These are phyloP conservation scores for Toxotes jaculatrix DNA, from an alignment of 2,113 vertebrate species.

Conservation along the genomic window DNA sequence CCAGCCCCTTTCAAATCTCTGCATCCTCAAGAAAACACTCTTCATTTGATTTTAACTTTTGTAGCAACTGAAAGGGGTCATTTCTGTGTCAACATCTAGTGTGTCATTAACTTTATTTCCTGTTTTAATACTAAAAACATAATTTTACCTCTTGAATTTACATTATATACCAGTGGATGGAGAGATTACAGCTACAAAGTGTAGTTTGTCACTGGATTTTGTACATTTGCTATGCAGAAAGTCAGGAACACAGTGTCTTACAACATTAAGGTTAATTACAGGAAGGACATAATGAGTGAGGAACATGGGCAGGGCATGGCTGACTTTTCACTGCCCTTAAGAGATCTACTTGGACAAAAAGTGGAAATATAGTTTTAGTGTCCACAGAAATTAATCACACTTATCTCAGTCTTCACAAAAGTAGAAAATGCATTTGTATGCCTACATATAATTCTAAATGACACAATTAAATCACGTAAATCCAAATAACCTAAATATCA, in stretches of 20 bases:
- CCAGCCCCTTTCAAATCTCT: constrained; percentile 54
- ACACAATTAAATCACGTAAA: background rate
- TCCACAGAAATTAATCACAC: background rate
- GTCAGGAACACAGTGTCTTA: background rate
- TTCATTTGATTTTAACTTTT: constrained; percentile 41
- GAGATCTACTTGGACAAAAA: no score
- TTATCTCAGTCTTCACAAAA: background rate
- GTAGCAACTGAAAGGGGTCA: background rate
- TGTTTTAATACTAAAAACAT: background rate
- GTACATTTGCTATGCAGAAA: background rate
- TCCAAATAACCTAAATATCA: background rate
- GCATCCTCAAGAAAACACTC: constrained; percentile 24
- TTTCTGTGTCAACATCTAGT: background rate
- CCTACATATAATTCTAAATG: background rate
- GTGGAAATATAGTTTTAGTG: background rate
- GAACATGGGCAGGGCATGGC: background rate
- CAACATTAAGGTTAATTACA: background rate
- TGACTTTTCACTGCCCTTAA: no score
- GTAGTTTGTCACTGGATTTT: background rate
- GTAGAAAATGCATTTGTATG: background rate
- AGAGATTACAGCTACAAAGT: background rate
- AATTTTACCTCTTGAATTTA: background rate
- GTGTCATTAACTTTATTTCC: background rate
- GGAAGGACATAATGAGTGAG: background rate
- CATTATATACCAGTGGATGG: background rate